Base-by-base conservation (phyloP, 2,888 invertebrate species). In the Resseliella maxima region DNA sequence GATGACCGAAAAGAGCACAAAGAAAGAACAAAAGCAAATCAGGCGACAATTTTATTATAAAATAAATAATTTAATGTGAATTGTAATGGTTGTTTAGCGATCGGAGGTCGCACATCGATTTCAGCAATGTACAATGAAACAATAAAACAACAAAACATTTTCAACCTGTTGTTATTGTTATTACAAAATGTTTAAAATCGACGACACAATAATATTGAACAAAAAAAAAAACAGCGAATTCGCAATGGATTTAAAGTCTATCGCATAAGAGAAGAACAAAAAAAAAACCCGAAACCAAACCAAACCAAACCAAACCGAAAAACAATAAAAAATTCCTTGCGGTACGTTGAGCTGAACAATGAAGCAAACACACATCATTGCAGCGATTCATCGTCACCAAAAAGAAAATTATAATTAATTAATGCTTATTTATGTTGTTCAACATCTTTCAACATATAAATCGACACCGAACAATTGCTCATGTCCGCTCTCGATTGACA, bases 31-130 rank as follows among this genome's bases (percentile, higher is more conserved):
- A 83, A 83, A 83, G 83, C 6, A 83, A 83, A 83, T 83, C 83
- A 83, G 83, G 83, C 83, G 83, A 83, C 83, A 83, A 83, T 83
- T 83, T 83, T 83, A 83, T 83, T 83, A 83, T 83, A 38, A 83
- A 38, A 83, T 38, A 83, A 83, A 83, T 83, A 83, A 36, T 83
- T 38, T 83, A 83, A 38, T 83, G 83, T 38, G 83, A 83, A 38
- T 83, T 38, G 83, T 83, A 38, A 83, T 83, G 83, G 83, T 38
- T 38, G 1, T 83, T 6, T n/a, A 21, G 83, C 12, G 8, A 24
- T 83, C 18, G 41, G 41, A 83, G 83, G 83, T 83, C 83, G 41
- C 21, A 36, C 83, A 83, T 83, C 24, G 64, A 64, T 27, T 64
- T 31, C 64, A 64, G 41, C 24, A 27, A 59, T 12, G 27, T 31